These are phyloP conservation scores for Catocala fraxini DNA, from an alignment of 2,888 invertebrate species.

Conservation along the genomic window DNA sequence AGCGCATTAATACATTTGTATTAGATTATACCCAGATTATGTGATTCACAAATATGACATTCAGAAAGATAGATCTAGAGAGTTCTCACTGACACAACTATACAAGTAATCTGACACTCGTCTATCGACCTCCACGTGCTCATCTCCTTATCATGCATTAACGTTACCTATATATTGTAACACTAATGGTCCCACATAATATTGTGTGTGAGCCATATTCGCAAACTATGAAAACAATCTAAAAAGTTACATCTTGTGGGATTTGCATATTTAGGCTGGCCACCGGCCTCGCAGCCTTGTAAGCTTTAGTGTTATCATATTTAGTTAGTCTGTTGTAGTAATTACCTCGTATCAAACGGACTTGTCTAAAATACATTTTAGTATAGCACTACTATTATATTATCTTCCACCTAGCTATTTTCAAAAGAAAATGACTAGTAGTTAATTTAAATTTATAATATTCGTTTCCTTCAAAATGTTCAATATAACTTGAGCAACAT, in stretches of 20 bases:
- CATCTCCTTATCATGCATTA: conserved; percentile 34
- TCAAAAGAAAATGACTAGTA: conserved; percentile 86
- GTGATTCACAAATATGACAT: conserved; percentile 33
- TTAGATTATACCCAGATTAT: conserved; percentile 30
- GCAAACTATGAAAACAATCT: conserved; percentile 51
- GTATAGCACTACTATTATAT: conserved; percentile 54
- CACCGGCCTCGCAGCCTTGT: conserved; percentile 23
- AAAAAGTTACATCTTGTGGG: conserved; percentile 37
- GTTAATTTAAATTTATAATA: conserved; percentile 63
- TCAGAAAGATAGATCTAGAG: conserved; percentile 34
- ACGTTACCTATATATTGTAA: conserved; percentile 55
- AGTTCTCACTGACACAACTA: conserved; percentile 30
- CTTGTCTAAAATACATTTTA: conserved; percentile 48
- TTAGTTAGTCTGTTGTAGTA: conserved; percentile 33
- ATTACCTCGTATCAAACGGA: conserved; percentile 40
- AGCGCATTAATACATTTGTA: conserved; percentile 23
- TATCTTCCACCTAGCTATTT: conserved; percentile 80
- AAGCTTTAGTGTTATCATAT: conserved; percentile 21
- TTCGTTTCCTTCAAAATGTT: conserved; percentile 80
- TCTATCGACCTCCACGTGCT: conserved; percentile 27
- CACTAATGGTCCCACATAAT: conserved; percentile 73
- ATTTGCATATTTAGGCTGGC: conserved; percentile 51
- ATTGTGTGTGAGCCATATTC: conserved; percentile 67
- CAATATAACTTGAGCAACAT: conserved; percentile 85
- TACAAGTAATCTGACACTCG: conserved; percentile 16